These are phyloP conservation scores for Xiphophorus maculatus DNA, from an alignment of 2,113 vertebrate genomes.

Conservation along the genomic window DNA sequence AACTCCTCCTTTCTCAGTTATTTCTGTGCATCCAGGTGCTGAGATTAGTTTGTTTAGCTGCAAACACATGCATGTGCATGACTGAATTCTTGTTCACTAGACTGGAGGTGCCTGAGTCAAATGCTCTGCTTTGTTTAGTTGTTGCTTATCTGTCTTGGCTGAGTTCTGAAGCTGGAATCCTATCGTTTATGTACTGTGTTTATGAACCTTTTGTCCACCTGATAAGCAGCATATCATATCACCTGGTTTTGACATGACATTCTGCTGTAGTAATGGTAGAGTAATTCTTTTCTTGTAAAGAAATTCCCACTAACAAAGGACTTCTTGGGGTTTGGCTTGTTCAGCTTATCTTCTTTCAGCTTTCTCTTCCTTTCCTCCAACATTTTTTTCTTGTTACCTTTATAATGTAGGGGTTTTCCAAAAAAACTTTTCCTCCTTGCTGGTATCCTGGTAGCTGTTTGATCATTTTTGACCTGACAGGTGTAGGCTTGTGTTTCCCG, in stretches of 20 bases:
- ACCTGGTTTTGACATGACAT: conserved; percentile 52
- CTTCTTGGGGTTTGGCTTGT: conserved; percentile 5
- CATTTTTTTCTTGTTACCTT: conserved; percentile 10
- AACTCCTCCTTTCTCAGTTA: neutral
- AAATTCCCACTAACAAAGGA: conserved; percentile 33
- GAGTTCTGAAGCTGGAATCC: conserved; percentile 13
- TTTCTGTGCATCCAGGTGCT: neutral
- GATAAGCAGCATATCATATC: conserved; percentile 22
- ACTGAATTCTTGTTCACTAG: conserved; percentile 7
- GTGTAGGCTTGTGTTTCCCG: conserved; percentile 12
- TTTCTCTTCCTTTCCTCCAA: neutral
- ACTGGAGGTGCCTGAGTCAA: conserved; percentile 4
- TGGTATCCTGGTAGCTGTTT: neutral
- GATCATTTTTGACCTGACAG: neutral
- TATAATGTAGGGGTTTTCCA: neutral
- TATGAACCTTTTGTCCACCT: conserved; percentile 12
- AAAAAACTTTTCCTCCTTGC: too few relatives aligned
- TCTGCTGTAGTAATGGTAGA: conserved; percentile 9
- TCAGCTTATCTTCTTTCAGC: conserved; percentile 14
- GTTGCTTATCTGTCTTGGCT: conserved; percentile 10
- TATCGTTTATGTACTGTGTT: neutral
- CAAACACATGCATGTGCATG: neutral
- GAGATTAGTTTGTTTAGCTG: neutral
- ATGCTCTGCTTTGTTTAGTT: conserved; percentile 4
- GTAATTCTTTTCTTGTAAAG: conserved; percentile 56